Evolutionary conservation across 1,140 invertebrate genomes (phyloP), one percentile per base, ranked within the genome.

Genomic region (Apis dorsata): DNA sequence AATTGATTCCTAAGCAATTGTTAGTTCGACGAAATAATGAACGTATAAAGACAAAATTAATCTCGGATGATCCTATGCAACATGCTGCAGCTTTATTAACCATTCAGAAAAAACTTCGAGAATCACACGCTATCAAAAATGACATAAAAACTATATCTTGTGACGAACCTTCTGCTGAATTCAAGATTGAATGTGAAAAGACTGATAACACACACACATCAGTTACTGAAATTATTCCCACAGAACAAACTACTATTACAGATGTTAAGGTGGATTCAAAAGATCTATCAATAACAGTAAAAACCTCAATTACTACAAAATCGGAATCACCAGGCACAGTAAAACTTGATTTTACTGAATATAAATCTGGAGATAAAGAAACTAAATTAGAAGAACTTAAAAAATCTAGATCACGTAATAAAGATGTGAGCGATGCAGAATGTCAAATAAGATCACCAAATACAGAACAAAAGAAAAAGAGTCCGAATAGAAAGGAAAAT

Each of bases 1-100:
- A 93, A 81, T 83, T 93, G 10, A 89, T 93, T 19, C 91, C 93
- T 9, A 93, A 93, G 55, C 93, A 93, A 53, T 80, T 94, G 8
- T 57, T 92, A 24, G 85, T 92, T 21, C 89, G 91, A 55, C 88
- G 86, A 71, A 83, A 44, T 11, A 88, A 79, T 15, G 87, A 88
- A 49, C 86, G 83, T 19, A n/a, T 51, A 12, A 88, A 85, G 24
- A 4, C 76, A 13, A 88, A 88, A 72, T 49, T 74, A 63, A 77
- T 80, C 13, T 68, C 83, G 2, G 87, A 89, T 12, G 80, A 85
- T 70, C 71, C 82, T n/a, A 44, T 82, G 34, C 65, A 88, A 28
- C 71, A 90, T 24, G 49, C 84, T 34, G 68, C 81, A 2, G 81
- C 81, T 15, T 59, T 88, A 9, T 49, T 86, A 15, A 84, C 86